Evolutionary conservation across 2,888 invertebrate genomes (phyloP), one percentile per base, ranked within the genome.

Genomic region (Diplazon laetatorius): DNA sequence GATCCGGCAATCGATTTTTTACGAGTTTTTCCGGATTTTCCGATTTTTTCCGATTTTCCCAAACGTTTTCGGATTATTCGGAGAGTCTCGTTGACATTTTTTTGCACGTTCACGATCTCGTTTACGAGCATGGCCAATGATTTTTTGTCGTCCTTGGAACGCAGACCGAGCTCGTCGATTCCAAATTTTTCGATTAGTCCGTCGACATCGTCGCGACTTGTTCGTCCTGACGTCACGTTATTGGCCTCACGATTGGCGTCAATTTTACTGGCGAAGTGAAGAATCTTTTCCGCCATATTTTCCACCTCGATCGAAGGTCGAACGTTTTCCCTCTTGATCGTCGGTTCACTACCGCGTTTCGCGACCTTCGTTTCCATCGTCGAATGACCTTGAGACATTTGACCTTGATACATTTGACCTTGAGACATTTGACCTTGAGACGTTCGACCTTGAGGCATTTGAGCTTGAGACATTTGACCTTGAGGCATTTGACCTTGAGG

Each of bases 41-140:
- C 39, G 10, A 39, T 18, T 10, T 25, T 63, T 10, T 16, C 59
- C 44, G 52, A 63, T n/a, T 69, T 69, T 9, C 72, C 76, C 48
- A 84, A 70, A 37, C 70, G 80, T n/a, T 55, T 68, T 55, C 79
- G 70, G 37, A 85, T 85, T 62, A 85, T 84, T 55, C 82, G 80
- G 6, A 84, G 76, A 6, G 85, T 85, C n/a, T 82, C 82, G 62
- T 85, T 84, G 1, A 84, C 84, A 46, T 84, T 85, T 35, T 78
- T 84, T 39, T 84, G 80, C 1, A 84, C 82, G 20, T 83, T 80
- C 1, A 82, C 69, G 20, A 84, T 82, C 52, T 82, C 82, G 22
- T 82, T 75, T 25, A 85, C 80, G 50, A 84, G 63, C 16, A 63
- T 62, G 5, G 62, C 81, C 46, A 84, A 57, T 1, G 83, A 82